Conservation (phyloP, 1,140 invertebrate species). For the Ostrea denselamellosa region DNA sequence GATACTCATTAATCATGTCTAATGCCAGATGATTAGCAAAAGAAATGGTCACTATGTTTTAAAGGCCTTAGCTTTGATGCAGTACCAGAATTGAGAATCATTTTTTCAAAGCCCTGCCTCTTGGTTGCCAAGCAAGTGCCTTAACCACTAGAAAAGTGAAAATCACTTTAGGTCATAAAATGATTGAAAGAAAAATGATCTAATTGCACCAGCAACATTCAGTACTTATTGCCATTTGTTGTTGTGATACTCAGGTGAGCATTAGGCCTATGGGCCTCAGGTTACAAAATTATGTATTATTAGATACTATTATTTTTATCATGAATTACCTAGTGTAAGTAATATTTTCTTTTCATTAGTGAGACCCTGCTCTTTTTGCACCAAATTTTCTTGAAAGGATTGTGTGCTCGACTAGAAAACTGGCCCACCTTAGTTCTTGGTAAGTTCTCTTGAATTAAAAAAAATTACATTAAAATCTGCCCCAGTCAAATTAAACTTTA, state of each 20-base stretch:
- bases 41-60: too few relatives aligned
- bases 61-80: too few relatives aligned
- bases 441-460: conserved; percentile 54
- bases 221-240: too few relatives aligned
- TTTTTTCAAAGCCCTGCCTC: too few relatives aligned
- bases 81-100: too few relatives aligned
- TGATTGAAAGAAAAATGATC: too few relatives aligned
- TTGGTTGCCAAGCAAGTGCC: too few relatives aligned
- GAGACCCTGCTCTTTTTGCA: conserved; percentile 96
- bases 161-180: too few relatives aligned
- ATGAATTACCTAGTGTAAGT: neutral
- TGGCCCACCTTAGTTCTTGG: conserved; percentile 85
- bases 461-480: neutral
- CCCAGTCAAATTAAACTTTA: neutral
- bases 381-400: conserved; percentile 96
- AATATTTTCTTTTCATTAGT: conserved; percentile 78
- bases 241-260: neutral
- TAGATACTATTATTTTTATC: neutral
- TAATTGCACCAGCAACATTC: too few relatives aligned
- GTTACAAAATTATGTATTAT: neutral
- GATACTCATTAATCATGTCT: too few relatives aligned
- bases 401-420: conserved; percentile 93
- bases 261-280: neutral
- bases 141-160: too few relatives aligned
- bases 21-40: too few relatives aligned